Evolutionary conservation across 2,797 vertebrate genomes (phyloP).

Genomic region (Cuniculus paca): DNA sequence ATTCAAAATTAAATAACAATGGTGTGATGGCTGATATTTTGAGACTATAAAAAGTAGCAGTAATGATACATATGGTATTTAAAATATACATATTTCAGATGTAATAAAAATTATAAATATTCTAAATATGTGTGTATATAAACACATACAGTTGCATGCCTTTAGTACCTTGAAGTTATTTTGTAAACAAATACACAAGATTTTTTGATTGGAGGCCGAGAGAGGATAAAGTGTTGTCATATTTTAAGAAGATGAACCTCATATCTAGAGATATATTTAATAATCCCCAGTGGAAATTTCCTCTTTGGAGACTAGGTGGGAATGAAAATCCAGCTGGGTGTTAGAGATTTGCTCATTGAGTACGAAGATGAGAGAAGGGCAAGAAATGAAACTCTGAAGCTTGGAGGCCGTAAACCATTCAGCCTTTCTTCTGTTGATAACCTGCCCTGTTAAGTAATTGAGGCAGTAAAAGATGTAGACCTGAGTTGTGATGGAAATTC

Average conservation of each 20-base stretch:
- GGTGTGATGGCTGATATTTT: not conserved
- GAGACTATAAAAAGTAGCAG: not conserved
- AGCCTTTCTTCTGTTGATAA: not conserved
- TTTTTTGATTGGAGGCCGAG: not conserved
- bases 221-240: not conserved
- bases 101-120: not conserved
- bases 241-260: slow-evolving; percentile 28
- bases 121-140: not conserved
- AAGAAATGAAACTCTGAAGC: not conserved
- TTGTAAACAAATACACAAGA: not conserved
- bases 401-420: too few species aligned
- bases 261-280: not conserved
- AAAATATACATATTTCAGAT: not conserved
- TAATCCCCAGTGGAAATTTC: not conserved
- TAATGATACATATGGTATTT: not conserved
- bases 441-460: not conserved
- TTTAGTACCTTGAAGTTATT: not conserved
- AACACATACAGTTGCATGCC: not conserved
- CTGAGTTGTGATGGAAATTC: not conserved
- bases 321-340: not conserved
- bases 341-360: not conserved
- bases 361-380: not conserved
- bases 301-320: not conserved
- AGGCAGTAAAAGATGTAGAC: not conserved
- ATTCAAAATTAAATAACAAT: slow-evolving; percentile 13